Evolutionary conservation across 2,888 invertebrate species (phyloP).

Genomic region (Leptodirus hochenwartii): DNA sequence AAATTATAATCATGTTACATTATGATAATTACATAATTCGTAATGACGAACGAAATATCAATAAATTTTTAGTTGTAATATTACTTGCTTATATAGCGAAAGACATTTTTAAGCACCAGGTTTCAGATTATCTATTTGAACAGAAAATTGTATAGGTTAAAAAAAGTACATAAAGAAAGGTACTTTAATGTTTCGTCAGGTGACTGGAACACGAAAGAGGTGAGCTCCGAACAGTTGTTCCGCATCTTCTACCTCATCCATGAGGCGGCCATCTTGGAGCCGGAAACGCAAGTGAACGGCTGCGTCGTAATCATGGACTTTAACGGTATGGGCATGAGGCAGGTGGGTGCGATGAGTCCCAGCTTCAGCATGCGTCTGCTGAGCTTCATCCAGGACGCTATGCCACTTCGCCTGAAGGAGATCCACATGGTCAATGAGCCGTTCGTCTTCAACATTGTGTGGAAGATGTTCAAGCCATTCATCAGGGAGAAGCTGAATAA

Average conservation of each 20-base stretch:
- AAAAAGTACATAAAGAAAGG: too few relatives aligned
- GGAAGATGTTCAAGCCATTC: constrained; percentile 71
- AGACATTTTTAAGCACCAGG: too few relatives aligned
- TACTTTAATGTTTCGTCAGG: constrained; percentile 28
- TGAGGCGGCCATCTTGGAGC: constrained; percentile 55
- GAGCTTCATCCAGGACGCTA: constrained; percentile 71
- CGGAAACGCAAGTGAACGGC: constrained; percentile 63
- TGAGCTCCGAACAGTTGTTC: constrained; percentile 58
- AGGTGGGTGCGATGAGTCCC: constrained; percentile 48
- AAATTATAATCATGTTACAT: too few relatives aligned
- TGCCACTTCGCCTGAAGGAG: constrained; percentile 69
- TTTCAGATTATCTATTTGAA: too few relatives aligned
- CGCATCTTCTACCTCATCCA: constrained; percentile 65
- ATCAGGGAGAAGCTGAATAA: constrained; percentile 58
- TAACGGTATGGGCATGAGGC: constrained; percentile 55
- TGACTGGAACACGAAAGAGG: constrained; percentile 56
- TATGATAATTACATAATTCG: too few relatives aligned
- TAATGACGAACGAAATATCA: not conserved
- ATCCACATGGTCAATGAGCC: constrained; percentile 77
- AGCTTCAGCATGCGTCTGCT: constrained; percentile 58
- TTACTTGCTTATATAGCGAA: too few relatives aligned
- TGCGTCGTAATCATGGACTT: constrained; percentile 73
- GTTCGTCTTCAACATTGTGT: constrained; percentile 66
- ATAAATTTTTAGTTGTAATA: too few relatives aligned
- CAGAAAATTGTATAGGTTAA: too few relatives aligned